Evolutionary conservation across 2,113 vertebrate genomes (phyloP), one percentile per base, ranked within the genome.

Genomic region (Petaurus breviceps): DNA sequence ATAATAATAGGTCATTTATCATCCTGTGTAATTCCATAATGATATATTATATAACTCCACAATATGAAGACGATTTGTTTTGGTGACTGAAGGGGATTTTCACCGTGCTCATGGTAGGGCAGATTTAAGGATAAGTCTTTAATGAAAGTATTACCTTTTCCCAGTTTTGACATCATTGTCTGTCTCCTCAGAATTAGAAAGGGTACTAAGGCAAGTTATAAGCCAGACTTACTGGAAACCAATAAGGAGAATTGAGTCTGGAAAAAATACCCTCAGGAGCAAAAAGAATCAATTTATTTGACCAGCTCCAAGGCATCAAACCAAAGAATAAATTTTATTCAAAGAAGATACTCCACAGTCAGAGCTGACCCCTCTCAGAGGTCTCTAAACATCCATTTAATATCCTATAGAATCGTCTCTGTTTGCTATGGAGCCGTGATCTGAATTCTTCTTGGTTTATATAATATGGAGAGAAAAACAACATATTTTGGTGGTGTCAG

Each of bases 271-370:
- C 46, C 1, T 4, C 26, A 16, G 47, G 53, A 37, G 19, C 5
- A 46, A 51, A 31, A 47, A 51, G 43, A n/a, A 93, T 55, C 43
- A 31, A 10, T 46, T 43, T 89, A 16, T 57, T 77, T 94, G 43
- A 92, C n/a, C 91, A 91, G 91, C 57, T 49, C 49, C 61, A 57
- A 57, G 92, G 3, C 37, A 61, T 95, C 77, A 92, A 92, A 49
- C 46, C 95, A 93, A 61, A 51, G 47, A 91, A 55, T 61, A 51
- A 95, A 47, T 93, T 97, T 51, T 92, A 46, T 93, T 92, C 94
- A 8, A 37, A 22, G 51, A 57, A 57, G 49, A 37, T 50, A 22
- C 25, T 50, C 91, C 93, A 49, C 31, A 3, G 0, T 43, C 47
- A 95, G 31, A 91, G 91, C 22, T 47, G 14, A n/a, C 19, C 25